Evolutionary conservation across 2,113 vertebrate genomes (phyloP).

Genomic region (Deroptyus accipitrinus): DNA sequence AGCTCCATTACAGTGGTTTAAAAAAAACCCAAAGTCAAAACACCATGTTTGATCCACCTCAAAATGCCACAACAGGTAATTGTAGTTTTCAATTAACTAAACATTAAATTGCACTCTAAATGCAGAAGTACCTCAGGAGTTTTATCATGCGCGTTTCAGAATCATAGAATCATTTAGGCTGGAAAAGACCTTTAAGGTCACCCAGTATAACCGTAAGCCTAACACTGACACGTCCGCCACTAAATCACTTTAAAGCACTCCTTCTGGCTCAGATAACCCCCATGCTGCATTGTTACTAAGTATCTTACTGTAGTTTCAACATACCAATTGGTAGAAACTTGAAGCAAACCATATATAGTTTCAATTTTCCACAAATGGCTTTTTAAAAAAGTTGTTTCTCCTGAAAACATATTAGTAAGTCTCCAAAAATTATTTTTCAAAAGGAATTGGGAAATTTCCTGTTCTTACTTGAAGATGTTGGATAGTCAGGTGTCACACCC

Average conservation of each 20-base stretch:
- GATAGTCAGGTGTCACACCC: not conserved
- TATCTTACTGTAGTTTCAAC: not conserved
- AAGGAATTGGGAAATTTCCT: not conserved
- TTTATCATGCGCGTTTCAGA: not conserved
- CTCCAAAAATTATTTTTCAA: not conserved
- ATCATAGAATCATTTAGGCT: not conserved
- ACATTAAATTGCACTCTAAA: not conserved
- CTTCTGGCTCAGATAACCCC: not conserved
- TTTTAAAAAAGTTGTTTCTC: not conserved
- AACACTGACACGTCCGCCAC: not conserved
- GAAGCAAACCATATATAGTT: not conserved
- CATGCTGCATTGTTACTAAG: fast-evolving
- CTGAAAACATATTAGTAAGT: not conserved
- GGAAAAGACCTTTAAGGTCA: not conserved
- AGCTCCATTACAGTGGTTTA: not conserved
- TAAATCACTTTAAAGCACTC: not conserved
- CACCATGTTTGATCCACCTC: not conserved
- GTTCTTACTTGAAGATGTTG: not conserved
- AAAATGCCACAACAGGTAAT: not conserved
- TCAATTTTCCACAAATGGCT: not conserved
- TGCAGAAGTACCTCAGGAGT: not conserved
- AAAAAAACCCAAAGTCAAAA: not conserved
- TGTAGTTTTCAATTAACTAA: not conserved
- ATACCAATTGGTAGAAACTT: not conserved
- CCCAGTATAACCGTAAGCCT: not conserved